Conservation (phyloP, 2,797 vertebrate species). For the Sebastes hopkinsi region DNA sequence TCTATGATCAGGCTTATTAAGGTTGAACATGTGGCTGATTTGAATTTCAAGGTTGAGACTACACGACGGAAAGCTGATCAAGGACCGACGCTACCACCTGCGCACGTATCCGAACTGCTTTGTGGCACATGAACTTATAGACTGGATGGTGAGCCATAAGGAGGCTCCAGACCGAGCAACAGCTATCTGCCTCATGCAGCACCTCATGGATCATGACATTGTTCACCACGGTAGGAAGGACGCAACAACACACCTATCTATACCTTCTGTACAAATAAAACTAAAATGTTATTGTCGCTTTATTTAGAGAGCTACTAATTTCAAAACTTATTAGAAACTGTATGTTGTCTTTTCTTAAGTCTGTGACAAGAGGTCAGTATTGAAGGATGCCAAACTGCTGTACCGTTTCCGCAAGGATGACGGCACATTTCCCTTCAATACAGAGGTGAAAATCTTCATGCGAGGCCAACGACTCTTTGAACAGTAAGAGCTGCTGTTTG, state of each 20-base stretch:
- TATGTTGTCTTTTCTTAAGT: slow-evolving; percentile 77
- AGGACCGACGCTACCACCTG: slow-evolving; percentile 87
- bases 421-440: slow-evolving; percentile 88
- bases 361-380: slow-evolving; percentile 86
- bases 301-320: background rate
- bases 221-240: slow-evolving; percentile 87
- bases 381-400: slow-evolving; percentile 90
- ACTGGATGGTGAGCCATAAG: slow-evolving; percentile 88
- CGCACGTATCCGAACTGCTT: slow-evolving; percentile 91
- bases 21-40: background rate
- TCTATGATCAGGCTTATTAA: background rate
- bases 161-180: slow-evolving; percentile 85
- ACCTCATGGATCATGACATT: slow-evolving; percentile 89
- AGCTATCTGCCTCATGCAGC: slow-evolving; percentile 87
- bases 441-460: slow-evolving; percentile 88
- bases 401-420: slow-evolving; percentile 93
- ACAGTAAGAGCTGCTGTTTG: slow-evolving; percentile 79
- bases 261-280: background rate
- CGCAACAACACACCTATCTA: background rate
- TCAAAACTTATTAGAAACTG: background rate
- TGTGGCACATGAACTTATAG: slow-evolving; percentile 87
- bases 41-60: slow-evolving; percentile 82
- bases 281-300: background rate
- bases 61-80: slow-evolving; percentile 89
- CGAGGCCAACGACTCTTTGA: slow-evolving; percentile 88